A percentile compares a stretch with the other conserved stretches of the same genome.
phyloP scores from a whole-genome alignment of 2,113 vertebrate genomes.

The Turnix velox region DNA sequence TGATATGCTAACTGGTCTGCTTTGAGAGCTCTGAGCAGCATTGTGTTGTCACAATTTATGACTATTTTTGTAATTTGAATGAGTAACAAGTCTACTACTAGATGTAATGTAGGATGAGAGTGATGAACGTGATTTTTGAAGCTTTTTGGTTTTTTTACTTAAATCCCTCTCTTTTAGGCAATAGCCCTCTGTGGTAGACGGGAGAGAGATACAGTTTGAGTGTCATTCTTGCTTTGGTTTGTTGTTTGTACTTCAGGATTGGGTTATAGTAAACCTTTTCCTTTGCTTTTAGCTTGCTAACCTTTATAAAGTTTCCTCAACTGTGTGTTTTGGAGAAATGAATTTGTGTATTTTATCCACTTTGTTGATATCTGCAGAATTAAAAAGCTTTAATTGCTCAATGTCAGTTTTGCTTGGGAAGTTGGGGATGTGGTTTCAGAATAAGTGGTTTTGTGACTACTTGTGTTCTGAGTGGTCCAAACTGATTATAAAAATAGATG shows the following conservation, averaged over 20 bases:
- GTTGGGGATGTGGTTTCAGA: background rate
- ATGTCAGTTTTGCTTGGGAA: background rate
- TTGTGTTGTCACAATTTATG: background rate
- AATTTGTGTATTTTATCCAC: background rate
- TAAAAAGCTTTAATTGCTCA: background rate
- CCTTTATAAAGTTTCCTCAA: background rate
- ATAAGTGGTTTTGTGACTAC: background rate
- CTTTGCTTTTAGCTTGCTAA: background rate
- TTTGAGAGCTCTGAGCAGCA: background rate
- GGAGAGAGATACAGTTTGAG: background rate
- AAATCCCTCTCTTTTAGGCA: background rate
- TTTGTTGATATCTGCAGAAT: background rate
- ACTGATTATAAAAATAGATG: background rate
- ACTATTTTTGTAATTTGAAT: background rate
- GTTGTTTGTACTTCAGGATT: background rate
- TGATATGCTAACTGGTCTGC: fast-evolving
- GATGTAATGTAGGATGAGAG: background rate
- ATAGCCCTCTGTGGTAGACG: background rate
- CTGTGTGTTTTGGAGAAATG: background rate
- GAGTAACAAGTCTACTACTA: background rate
- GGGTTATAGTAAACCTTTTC: background rate
- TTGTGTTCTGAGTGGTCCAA: background rate
- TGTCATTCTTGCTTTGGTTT: background rate
- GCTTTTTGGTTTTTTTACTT: background rate
- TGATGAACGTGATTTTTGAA: background rate